Evolutionary conservation across 2,888 invertebrate species (phyloP), one percentile per base, ranked within the genome.

Genomic region (Caenorhabditis angaria): DNA sequence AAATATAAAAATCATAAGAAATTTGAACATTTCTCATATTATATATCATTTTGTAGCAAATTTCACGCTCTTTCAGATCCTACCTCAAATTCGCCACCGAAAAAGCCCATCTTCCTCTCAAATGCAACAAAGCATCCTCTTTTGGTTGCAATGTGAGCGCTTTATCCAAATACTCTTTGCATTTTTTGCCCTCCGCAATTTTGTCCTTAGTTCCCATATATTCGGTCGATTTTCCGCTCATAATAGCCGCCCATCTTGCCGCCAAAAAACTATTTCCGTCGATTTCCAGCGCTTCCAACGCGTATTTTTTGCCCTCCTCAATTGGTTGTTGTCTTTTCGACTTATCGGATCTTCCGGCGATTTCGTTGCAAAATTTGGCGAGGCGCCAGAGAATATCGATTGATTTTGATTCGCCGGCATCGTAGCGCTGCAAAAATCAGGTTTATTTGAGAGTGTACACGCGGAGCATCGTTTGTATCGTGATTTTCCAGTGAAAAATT

Each of bases 111-210:
- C 83, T 70, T 4, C 82, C 83, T 20, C 81, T 65, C 68, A 82
- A 69, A 57, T 83, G 83, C 18, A 81, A 66, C 8, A 83, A 67
- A 35, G 76, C 67, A 56, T 76, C 80, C 51, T 83, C 83, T 28
- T 77, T 77, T 18, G 73, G 61, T 55, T 81, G 61, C 29, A 82
- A 70, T n/a, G 77, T 72, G 10, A 83, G 63, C 10, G 82, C 83
- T 35, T 82, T 77, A 66, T 86, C 86, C 27, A 86, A 75, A 50
- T 77, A 82, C 41, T 80, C 82, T 80, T 85, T 86, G 78, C 87
- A 86, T 28, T 78, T 70, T 58, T 78, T 82, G 32, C 85, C 86
- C 69, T 81, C 77, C 61, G 85, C 80, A 64, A 87, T 87, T 55
- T 79, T 79, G 63, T 87, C 86, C 69, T 86, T 87, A 12, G 83